These are phyloP conservation scores for Vannuccia rotundouncinata DNA, from an alignment of 2,888 invertebrate genomes.

Conservation along the genomic window DNA sequence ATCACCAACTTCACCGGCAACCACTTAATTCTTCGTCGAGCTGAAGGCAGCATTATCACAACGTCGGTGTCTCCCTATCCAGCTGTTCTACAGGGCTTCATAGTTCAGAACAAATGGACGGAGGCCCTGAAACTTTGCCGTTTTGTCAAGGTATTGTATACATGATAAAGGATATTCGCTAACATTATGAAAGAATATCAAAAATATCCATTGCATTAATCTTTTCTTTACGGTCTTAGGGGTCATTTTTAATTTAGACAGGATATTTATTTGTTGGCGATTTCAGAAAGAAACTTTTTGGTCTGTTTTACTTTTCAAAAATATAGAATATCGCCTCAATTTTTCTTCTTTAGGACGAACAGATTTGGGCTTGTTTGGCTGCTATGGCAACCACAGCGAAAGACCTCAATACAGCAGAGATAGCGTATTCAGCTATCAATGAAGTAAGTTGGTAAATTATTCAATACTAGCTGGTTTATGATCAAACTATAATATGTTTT, in stretches of 20 bases:
- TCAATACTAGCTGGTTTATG: too few species aligned
- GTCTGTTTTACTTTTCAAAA: too few species aligned
- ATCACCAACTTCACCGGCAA: conserved; percentile 76
- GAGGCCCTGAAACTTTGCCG: conserved; percentile 74
- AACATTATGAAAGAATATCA: too few species aligned
- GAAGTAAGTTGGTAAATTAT: conserved; percentile 59
- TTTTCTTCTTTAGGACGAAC: too few species aligned
- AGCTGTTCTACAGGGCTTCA: conserved; percentile 63
- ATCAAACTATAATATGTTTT: too few species aligned
- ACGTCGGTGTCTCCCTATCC: conserved; percentile 68
- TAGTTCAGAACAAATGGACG: conserved; percentile 66
- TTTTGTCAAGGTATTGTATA: conserved; percentile 64
- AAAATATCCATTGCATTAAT: too few species aligned
- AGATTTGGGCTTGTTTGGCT: conserved; percentile 63
- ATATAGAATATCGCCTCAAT: too few species aligned
- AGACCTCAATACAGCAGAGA: conserved; percentile 81
- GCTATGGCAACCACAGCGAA: conserved; percentile 78
- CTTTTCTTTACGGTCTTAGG: too few species aligned
- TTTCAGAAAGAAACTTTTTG: too few species aligned
- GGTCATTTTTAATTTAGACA: too few species aligned
- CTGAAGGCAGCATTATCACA: conserved; percentile 77
- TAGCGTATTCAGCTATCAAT: conserved; percentile 83
- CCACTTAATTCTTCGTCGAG: conserved; percentile 73
- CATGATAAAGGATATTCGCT: too few species aligned
- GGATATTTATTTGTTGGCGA: too few species aligned